A percentile compares a stretch with the other conserved stretches of the same genome.
Conservation (phyloP, 2,113 vertebrate species). For the Erythrocercus mccallii region DNA sequence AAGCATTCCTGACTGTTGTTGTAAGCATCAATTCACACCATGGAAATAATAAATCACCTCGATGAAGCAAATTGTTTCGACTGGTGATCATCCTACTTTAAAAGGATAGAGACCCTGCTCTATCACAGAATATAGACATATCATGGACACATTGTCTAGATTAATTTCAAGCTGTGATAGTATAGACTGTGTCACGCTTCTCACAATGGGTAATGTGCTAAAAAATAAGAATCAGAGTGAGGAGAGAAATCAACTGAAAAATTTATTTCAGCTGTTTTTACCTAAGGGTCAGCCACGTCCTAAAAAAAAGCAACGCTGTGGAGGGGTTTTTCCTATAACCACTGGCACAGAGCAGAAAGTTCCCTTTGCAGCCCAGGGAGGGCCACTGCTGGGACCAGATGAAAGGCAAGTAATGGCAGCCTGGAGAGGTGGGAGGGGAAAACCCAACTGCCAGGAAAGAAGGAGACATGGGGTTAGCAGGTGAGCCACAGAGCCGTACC, state of each 20-base stretch:
- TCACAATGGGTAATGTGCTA: background rate
- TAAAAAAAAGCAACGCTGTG: background rate
- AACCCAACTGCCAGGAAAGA: background rate
- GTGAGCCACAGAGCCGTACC: accelerated
- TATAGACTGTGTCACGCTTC: background rate
- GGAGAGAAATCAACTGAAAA: background rate
- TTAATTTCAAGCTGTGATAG: background rate
- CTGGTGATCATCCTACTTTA: background rate
- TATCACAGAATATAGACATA: background rate
- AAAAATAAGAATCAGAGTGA: background rate
- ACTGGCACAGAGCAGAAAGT: background rate
- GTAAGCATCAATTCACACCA: background rate
- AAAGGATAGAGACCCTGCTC: background rate
- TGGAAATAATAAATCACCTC: background rate
- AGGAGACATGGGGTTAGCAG: background rate
- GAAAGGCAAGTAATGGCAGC: background rate
- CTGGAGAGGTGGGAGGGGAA: background rate
- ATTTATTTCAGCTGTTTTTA: background rate
- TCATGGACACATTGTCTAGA: background rate
- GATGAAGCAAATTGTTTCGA: background rate
- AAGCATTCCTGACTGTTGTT: background rate
- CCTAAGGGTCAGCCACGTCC: background rate
- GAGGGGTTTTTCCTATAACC: background rate
- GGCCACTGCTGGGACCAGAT: background rate
- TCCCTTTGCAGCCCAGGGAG: background rate